Conservation (phyloP, 2,888 invertebrate species). For the Hyalella azteca region DNA sequence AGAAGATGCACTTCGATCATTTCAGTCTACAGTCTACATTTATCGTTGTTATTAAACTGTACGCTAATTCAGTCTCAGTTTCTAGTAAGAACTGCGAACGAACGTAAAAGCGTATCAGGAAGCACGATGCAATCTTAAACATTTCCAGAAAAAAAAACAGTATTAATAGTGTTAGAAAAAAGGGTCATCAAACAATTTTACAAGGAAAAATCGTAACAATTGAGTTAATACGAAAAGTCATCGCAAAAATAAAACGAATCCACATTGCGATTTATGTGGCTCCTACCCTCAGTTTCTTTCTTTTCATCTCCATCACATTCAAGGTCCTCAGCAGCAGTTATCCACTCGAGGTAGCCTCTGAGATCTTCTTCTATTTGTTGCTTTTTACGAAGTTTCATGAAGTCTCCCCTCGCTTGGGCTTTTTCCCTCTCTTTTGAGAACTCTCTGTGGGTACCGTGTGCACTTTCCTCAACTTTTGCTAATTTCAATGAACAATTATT, state of each 20-base stretch:
- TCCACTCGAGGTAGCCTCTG: conserved; percentile 71
- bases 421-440: conserved; percentile 72
- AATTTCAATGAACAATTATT: too few relatives aligned
- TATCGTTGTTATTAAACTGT: too few relatives aligned
- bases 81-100: too few relatives aligned
- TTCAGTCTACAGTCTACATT: too few relatives aligned
- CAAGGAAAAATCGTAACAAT: too few relatives aligned
- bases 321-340: conserved; percentile 69
- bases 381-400: conserved; percentile 70
- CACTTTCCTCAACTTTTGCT: too few relatives aligned
- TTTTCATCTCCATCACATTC: conserved; percentile 61
- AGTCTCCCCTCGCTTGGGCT: conserved; percentile 70
- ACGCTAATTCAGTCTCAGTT: too few relatives aligned
- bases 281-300: conserved; percentile 57
- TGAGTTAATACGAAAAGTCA: conserved; percentile 24
- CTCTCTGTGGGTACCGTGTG: conserved; percentile 63
- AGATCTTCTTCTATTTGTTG: conserved; percentile 71
- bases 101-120: not conserved
- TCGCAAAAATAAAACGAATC: not conserved
- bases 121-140: conserved; percentile 10
- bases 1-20: too few relatives aligned
- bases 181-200: too few relatives aligned
- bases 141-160: not conserved
- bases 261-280: too few relatives aligned
- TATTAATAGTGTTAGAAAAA: not conserved